Evolutionary conservation across 2,797 vertebrate genomes (phyloP), one percentile per base, ranked within the genome.

Genomic region (Somateria mollissima): DNA sequence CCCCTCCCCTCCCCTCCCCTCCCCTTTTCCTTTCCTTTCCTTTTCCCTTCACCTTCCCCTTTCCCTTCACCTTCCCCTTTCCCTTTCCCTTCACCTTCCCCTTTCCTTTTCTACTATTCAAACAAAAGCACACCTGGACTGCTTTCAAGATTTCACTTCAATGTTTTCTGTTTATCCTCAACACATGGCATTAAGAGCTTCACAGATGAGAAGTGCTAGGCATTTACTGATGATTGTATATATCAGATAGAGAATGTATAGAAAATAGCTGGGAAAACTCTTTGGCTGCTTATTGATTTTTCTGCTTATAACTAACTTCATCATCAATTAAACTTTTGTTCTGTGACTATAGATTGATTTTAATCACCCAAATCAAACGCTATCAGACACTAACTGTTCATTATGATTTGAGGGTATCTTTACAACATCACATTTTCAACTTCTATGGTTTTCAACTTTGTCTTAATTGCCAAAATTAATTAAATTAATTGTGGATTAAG

Each of bases 401-500:
- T 93, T 96, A 74, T 77, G 47, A 84, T 51, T 83, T 15, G 74
- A 85, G 14, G 2, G 1, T 57, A 90, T 78, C 62, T 92, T 93
- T 93, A 60, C 25, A 84, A 80, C n/a, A 37, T 60, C 57, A 89
- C 53, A 89, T 91, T 82, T 93, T 93, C 61, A 89, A 88, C 1
- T 56, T 95, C 49, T 65, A 73, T 89, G 45, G 94, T 94, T 95
- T 95, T 62, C 39, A 91, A 53, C 62, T 88, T 75, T 69, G 65
- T 62, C 71, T 95, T 92, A 93, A 95, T 81, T 96, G 90, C 72
- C 81, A 81, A 83, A 81, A 39, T 87, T 96, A 95, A 97, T 94
- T 90, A 87, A 93, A 97, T 96, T 95, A 95, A 84, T 94, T 91
- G 77, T 57, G 57, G 74, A 94, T 95, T 96, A 96, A 93, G 65